These are phyloP conservation scores for Eilema caniola DNA, from an alignment of 2,888 invertebrate genomes.

Conservation along the genomic window DNA sequence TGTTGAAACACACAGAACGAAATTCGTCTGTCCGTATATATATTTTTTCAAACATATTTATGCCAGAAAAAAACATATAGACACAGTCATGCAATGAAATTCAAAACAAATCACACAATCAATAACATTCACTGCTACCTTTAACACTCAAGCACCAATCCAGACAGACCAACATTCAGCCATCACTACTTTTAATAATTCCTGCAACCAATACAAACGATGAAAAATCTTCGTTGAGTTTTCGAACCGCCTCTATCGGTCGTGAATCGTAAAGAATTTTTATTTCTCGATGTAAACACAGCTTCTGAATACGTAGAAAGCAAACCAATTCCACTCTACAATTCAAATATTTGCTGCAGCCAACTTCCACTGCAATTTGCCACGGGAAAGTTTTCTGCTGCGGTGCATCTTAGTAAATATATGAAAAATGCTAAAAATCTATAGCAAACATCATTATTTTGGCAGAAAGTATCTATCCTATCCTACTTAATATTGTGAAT, in stretches of 20 bases:
- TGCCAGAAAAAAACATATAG: no score
- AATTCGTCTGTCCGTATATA: no score
- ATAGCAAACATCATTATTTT: constrained; percentile 56
- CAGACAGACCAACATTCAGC: background rate
- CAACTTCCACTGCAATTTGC: constrained; percentile 79
- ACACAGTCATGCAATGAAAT: no score
- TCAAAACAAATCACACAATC: no score
- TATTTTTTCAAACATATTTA: no score
- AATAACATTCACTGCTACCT: background rate
- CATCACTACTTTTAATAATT: background rate
- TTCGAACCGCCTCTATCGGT: constrained; percentile 36
- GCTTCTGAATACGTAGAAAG: constrained; percentile 75
- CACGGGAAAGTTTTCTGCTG: constrained; percentile 63
- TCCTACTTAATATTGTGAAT: no score
- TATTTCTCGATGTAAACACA: constrained; percentile 76
- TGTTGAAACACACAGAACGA: no score
- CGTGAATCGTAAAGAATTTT: constrained; percentile 67
- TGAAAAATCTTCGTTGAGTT: constrained; percentile 38
- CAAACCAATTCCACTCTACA: constrained; percentile 84
- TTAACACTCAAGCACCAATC: background rate
- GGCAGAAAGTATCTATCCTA: background rate
- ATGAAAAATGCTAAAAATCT: constrained; percentile 51
- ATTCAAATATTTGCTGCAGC: constrained; percentile 83
- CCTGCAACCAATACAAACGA: constrained; percentile 37
- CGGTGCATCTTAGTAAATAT: constrained; percentile 52